A percentile compares a stretch with the other conserved stretches of the same genome.
Conservation (phyloP, 2,113 vertebrate genomes). For the Otocyon megalotis region DNA sequence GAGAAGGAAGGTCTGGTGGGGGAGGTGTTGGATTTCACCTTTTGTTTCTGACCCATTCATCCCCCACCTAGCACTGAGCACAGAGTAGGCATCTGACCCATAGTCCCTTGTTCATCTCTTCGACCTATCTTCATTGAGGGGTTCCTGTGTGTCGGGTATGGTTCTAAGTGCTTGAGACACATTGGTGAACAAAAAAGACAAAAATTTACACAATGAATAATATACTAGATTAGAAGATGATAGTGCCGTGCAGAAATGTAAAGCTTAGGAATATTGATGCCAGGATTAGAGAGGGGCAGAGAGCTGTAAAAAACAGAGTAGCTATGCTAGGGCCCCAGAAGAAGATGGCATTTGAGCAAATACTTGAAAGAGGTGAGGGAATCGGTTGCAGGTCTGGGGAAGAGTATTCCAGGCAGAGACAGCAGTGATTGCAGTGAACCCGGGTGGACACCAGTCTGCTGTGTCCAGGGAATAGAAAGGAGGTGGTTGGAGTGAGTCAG, state of each 20-base stretch:
- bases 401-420: not conserved
- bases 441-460: not conserved
- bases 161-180: not conserved
- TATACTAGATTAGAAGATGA: not conserved
- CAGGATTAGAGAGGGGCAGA: not conserved
- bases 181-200: fast-evolving
- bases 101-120: fast-evolving
- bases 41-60: not conserved
- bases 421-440: not conserved
- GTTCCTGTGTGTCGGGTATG: not conserved
- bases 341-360: not conserved
- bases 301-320: not conserved
- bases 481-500: too few relatives aligned
- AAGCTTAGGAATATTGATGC: not conserved
- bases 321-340: not conserved
- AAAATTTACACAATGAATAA: not conserved
- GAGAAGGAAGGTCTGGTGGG: not conserved
- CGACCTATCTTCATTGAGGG: fast-evolving
- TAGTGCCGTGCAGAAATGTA: not conserved
- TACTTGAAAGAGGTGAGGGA: not conserved
- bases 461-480: not conserved
- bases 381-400: not conserved
- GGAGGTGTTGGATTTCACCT: not conserved
- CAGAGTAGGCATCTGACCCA: fast-evolving
- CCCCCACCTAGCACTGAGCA: too few relatives aligned